A percentile compares a stretch with the other conserved stretches of the same genome.
Evolutionary conservation across 2,113 vertebrate species (phyloP).

Genomic region (Spheniscus mendiculus): DNA sequence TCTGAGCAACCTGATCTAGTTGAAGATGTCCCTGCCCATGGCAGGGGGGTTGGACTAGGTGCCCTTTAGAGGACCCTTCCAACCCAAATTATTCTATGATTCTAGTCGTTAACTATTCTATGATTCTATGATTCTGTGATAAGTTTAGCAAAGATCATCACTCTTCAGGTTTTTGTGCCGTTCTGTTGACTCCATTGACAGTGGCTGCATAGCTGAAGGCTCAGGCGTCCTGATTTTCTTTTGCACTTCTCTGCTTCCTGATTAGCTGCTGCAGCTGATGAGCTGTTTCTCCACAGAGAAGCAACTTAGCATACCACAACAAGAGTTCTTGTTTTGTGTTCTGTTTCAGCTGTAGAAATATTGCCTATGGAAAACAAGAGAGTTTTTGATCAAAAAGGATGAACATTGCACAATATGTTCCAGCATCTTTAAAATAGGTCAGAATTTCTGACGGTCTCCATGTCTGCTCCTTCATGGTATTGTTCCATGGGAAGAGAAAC

Average conservation of each 20-base stretch:
- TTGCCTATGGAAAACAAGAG: background rate
- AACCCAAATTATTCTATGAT: no score
- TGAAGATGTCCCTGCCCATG: no score
- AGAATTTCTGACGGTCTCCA: background rate
- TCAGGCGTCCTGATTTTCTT: background rate
- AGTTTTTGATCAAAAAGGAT: background rate
- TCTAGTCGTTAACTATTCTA: no score
- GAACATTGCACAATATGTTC: background rate
- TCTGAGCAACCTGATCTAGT: no score
- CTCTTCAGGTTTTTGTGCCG: background rate
- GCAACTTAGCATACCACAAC: background rate
- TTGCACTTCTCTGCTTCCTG: background rate
- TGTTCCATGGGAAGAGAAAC: conserved; percentile 2
- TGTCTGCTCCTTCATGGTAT: background rate
- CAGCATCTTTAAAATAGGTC: background rate
- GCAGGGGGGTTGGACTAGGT: no score
- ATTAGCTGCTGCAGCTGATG: background rate
- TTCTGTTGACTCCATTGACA: background rate
- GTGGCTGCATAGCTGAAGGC: background rate
- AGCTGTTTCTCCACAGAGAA: background rate
- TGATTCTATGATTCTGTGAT: background rate
- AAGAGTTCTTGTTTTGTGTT: background rate
- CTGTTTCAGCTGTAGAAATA: background rate
- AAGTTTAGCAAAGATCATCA: background rate
- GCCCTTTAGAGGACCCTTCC: no score